Conservation (phyloP, 2,113 vertebrate species). For the Terrapene triunguis region DNA sequence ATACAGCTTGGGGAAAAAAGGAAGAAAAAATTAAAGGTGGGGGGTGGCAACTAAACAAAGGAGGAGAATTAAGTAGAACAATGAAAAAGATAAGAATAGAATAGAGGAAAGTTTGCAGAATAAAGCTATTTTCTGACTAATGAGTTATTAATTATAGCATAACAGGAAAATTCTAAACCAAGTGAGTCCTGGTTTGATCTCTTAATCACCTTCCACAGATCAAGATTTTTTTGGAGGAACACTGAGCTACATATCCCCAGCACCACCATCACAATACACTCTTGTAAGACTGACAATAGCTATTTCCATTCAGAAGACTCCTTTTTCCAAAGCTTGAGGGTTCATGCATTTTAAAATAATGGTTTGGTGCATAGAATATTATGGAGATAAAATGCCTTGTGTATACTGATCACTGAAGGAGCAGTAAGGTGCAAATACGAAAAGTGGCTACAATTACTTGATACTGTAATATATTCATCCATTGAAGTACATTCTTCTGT, state of each 20-base stretch:
- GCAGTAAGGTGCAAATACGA: neutral
- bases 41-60: neutral
- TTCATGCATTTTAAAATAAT: neutral
- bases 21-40: neutral
- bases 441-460: rapidly evolving
- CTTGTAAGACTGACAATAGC: neutral
- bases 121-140: neutral
- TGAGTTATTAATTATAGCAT: neutral
- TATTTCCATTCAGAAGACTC: neutral
- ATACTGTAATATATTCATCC: neutral
- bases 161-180: neutral
- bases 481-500: neutral
- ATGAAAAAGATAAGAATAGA: neutral
- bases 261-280: neutral
- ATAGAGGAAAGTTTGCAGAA: neutral
- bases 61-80: neutral
- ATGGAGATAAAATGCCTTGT: neutral
- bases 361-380: neutral
- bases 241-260: neutral
- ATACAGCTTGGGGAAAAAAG: neutral
- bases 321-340: neutral
- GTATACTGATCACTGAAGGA: neutral
- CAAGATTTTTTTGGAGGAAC: neutral
- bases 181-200: neutral
- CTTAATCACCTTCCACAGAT: neutral